Conservation (phyloP, 1,140 invertebrate genomes). For the Eueides isabella region DNA sequence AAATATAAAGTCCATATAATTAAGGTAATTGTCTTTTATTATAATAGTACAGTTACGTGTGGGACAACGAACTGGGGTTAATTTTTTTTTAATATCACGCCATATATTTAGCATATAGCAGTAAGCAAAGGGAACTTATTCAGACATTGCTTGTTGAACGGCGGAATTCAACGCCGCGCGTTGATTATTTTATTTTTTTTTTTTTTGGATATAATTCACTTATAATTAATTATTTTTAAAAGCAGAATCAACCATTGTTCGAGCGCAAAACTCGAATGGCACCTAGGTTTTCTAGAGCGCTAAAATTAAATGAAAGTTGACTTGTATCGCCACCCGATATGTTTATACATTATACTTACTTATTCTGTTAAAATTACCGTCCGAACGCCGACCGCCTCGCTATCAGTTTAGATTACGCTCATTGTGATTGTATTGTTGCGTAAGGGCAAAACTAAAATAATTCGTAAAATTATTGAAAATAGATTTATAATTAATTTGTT, state of each 20-base stretch:
- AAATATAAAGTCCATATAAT: slow-evolving; percentile 2
- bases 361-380: slow-evolving; percentile 27
- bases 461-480: neutral
- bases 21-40: slow-evolving; percentile 1
- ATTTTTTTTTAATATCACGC: no score
- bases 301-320: slow-evolving; percentile 15
- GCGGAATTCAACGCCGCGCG: neutral
- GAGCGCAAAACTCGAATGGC: neutral
- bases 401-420: slow-evolving; percentile 36
- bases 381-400: slow-evolving; percentile 4
- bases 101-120: no score
- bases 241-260: neutral
- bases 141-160: no score
- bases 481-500: no score
- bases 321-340: slow-evolving; percentile 18
- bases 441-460: slow-evolving; percentile 5
- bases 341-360: slow-evolving; percentile 9
- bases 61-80: neutral
- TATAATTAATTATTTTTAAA: neutral
- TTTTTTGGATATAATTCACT: neutral
- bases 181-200: neutral
- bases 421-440: slow-evolving; percentile 36
- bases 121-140: no score
- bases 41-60: slow-evolving; percentile 3
- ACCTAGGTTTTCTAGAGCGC: slow-evolving; percentile 8